These are phyloP conservation scores for Xestia c-nigrum DNA, from an alignment of 2,888 invertebrate genomes.

Conservation along the genomic window DNA sequence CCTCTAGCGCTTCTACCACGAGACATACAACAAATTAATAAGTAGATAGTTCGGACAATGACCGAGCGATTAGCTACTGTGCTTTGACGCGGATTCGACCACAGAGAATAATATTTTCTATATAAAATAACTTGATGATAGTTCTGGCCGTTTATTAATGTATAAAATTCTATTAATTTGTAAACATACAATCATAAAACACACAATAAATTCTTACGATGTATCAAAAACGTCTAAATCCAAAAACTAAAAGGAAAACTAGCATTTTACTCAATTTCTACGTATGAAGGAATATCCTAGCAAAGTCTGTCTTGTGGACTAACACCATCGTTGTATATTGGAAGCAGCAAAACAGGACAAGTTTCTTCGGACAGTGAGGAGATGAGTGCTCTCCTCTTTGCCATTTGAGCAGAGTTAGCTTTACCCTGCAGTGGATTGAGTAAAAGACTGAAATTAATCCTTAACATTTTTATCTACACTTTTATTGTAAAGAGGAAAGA, in stretches of 20 bases:
- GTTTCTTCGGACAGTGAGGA: slow-evolving; percentile 32
- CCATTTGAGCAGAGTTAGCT: slow-evolving; percentile 29
- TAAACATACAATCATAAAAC: neutral
- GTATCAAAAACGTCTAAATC: neutral
- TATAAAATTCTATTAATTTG: no score
- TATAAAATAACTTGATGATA: neutral
- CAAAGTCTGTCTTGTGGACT: slow-evolving; percentile 11
- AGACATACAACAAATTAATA: neutral
- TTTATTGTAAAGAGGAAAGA: no score
- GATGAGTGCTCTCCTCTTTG: slow-evolving; percentile 32
- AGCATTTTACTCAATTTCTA: neutral
- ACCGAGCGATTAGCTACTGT: neutral
- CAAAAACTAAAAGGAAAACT: neutral
- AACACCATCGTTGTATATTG: slow-evolving; percentile 37
- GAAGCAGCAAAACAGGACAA: slow-evolving; percentile 39
- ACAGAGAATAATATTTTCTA: neutral
- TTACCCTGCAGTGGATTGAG: slow-evolving; percentile 28
- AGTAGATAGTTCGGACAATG: neutral
- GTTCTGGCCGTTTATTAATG: neutral
- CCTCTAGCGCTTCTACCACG: neutral
- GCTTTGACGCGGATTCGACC: neutral
- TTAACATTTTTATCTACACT: no score
- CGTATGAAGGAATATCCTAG: neutral
- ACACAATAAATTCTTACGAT: neutral
- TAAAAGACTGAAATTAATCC: neutral